These are phyloP conservation scores for Delia radicum DNA, from an alignment of 1,140 invertebrate genomes.

Conservation along the genomic window DNA sequence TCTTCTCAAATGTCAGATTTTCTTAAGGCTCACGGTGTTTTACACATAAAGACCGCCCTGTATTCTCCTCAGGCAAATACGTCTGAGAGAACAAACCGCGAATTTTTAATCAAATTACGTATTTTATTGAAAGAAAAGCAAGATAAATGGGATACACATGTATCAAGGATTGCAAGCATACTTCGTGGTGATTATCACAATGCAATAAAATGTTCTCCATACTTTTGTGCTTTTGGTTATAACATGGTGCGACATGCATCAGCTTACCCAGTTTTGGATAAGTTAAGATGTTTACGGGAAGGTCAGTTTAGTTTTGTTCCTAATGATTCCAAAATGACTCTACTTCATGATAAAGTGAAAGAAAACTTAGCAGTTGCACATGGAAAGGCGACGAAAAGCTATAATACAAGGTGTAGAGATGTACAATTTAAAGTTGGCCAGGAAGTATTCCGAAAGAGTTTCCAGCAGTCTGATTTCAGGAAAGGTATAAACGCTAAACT, in stretches of 20 bases:
- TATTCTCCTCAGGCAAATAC: not conserved
- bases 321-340: too few relatives aligned
- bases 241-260: too few relatives aligned
- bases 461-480: not conserved
- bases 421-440: not conserved
- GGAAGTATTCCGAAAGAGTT: slow-evolving; percentile 12
- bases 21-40: not conserved
- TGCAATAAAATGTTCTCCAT: not conserved
- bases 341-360: too few relatives aligned
- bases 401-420: too few relatives aligned
- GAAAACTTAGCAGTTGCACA: too few relatives aligned
- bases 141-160: not conserved
- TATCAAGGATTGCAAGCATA: not conserved
- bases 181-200: not conserved
- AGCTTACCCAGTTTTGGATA: too few relatives aligned
- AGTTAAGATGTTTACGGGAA: too few relatives aligned
- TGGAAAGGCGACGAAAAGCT: too few relatives aligned
- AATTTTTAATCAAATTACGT: not conserved
- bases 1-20: not conserved
- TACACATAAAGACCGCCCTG: not conserved
- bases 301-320: too few relatives aligned
- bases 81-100: too few relatives aligned
- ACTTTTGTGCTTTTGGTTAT: not conserved
- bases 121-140: not conserved
- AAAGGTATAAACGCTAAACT: not conserved